phyloP scores from a whole-genome alignment of 2,888 invertebrate genomes.

The Tipula lateralis region DNA sequence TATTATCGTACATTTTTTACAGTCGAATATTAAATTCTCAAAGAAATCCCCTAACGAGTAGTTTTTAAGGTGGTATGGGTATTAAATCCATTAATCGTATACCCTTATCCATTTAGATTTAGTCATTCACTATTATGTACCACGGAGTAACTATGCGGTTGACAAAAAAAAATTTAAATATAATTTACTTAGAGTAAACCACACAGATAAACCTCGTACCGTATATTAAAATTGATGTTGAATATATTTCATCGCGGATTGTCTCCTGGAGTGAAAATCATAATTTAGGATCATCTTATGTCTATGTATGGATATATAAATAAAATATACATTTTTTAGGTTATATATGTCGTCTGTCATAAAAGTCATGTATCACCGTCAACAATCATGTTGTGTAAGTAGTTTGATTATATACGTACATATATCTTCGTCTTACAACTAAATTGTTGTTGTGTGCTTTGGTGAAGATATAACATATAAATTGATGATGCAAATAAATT shows the following conservation, averaged over 20 bases:
- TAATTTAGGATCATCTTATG: conserved; percentile 26
- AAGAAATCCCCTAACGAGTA: not conserved
- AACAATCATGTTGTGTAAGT: not conserved
- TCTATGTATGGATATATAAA: not conserved
- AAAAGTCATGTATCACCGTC: conserved; percentile 31
- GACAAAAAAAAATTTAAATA: not conserved
- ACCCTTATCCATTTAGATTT: not conserved
- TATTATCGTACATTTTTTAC: conserved; percentile 7
- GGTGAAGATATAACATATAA: conserved; percentile 3
- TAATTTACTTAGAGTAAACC: not conserved
- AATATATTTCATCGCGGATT: not conserved
- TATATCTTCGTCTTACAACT: not conserved
- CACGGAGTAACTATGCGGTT: not conserved
- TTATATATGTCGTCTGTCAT: conserved; percentile 27
- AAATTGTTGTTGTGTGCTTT: not conserved
- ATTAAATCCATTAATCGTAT: not conserved
- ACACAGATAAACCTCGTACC: not conserved
- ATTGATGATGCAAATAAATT: conserved; percentile 19
- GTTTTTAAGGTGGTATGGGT: not conserved
- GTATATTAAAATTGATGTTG: not conserved
- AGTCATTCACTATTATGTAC: too few relatives aligned
- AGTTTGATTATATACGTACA: conserved; percentile 2
- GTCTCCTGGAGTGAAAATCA: conserved; percentile 29
- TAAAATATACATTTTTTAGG: not conserved
- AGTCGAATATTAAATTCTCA: not conserved